A percentile compares a stretch with the other conserved stretches of the same genome.
phyloP scores from a whole-genome alignment of 2,113 vertebrate species.

The Chaetura pelagica region DNA sequence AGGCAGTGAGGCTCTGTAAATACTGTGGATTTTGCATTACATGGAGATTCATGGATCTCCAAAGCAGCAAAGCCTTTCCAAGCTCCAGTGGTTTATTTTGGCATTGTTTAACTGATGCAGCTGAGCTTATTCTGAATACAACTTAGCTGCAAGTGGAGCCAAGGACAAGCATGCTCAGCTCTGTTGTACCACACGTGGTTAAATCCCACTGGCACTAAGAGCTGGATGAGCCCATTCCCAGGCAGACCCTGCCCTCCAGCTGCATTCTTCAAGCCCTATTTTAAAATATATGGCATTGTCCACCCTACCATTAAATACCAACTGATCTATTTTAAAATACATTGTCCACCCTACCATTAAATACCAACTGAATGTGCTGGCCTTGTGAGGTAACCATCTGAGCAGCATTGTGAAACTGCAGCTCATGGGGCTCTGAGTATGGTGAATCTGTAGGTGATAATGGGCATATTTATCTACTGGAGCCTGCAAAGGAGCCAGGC shows the following conservation, averaged over 20 bases:
- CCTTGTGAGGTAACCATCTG: background rate
- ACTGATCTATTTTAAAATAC: background rate
- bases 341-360: background rate
- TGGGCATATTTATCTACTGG: background rate
- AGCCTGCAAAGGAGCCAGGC: background rate
- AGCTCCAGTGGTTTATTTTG: conserved; percentile 35
- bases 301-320: background rate
- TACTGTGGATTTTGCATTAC: background rate
- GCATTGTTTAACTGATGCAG: background rate
- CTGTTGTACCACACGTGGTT: background rate
- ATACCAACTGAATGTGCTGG: background rate
- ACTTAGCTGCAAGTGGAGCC: background rate
- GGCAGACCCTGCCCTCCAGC: background rate
- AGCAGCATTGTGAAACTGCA: background rate
- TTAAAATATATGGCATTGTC: background rate
- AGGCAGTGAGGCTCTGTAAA: background rate
- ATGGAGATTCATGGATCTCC: background rate
- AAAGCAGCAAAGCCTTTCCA: background rate
- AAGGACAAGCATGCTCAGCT: background rate
- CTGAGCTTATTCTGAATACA: background rate
- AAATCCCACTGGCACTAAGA: background rate
- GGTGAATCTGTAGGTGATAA: background rate
- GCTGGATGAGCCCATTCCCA: background rate
- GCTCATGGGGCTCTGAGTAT: background rate
- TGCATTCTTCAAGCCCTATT: background rate